These are phyloP conservation scores for Microcebus jonahi DNA, from an alignment of 2,113 vertebrate species.

Conservation along the genomic window DNA sequence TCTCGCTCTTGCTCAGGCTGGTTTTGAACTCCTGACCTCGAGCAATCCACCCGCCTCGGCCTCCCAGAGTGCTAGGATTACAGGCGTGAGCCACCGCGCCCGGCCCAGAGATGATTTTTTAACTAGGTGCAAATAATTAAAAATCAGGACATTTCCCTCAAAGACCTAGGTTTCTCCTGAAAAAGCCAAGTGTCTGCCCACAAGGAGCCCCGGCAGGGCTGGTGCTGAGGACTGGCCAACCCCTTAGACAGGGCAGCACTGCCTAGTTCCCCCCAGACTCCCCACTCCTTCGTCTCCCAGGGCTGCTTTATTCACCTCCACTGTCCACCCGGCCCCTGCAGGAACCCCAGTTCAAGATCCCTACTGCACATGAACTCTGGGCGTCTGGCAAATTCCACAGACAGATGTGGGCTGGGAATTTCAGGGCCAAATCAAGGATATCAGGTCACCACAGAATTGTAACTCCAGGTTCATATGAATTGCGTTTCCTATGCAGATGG, in stretches of 20 bases:
- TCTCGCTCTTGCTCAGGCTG: too few species aligned
- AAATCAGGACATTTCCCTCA: background rate
- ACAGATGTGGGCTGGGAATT: background rate
- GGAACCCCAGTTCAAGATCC: background rate
- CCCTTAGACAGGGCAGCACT: background rate
- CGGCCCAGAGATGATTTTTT: background rate
- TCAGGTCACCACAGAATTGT: background rate
- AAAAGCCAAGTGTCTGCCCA: background rate
- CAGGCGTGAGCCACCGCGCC: too few species aligned
- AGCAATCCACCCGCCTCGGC: too few species aligned
- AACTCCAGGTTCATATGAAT: background rate
- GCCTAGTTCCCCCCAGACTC: too few species aligned
- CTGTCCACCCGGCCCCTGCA: accelerated
- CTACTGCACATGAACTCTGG: background rate
- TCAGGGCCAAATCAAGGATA: background rate
- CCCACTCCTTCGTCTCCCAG: background rate
- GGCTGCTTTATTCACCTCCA: background rate
- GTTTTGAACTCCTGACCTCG: too few species aligned
- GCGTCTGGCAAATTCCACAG: background rate
- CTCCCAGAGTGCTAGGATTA: too few species aligned
- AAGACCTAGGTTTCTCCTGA: background rate
- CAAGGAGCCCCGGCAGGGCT: accelerated
- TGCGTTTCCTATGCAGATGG: background rate
- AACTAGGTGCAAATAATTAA: background rate
- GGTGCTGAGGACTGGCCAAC: background rate